Evolutionary conservation across 2,888 invertebrate species (phyloP).

Genomic region (Gortyna flavago): DNA sequence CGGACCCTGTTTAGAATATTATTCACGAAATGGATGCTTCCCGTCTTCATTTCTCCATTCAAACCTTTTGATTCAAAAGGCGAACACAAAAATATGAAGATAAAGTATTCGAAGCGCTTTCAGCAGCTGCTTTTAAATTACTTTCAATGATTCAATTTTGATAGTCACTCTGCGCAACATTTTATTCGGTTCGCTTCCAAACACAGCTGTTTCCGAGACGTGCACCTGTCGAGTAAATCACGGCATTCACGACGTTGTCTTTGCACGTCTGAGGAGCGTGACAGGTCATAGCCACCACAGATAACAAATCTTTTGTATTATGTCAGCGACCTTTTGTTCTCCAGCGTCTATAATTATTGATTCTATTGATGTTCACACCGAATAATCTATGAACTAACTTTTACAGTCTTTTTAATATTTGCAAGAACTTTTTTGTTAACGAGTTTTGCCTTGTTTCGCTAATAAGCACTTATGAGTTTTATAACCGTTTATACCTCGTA

Average conservation of each 20-base stretch:
- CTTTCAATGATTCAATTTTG: constrained; percentile 42
- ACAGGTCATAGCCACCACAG: constrained; percentile 60
- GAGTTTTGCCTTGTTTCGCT: constrained; percentile 18
- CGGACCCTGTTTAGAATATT: constrained; percentile 25
- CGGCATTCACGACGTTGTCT: constrained; percentile 49
- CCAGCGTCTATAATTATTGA: constrained; percentile 54
- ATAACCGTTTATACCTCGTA: not conserved
- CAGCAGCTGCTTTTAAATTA: constrained; percentile 31
- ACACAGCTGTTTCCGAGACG: constrained; percentile 56
- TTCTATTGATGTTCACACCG: constrained; percentile 40
- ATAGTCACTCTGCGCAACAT: constrained; percentile 49
- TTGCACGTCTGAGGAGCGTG: constrained; percentile 51
- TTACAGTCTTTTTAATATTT: constrained; percentile 40
- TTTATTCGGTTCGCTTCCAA: constrained; percentile 58
- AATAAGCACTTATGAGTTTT: constrained; percentile 6
- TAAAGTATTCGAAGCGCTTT: constrained; percentile 39
- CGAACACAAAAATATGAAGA: constrained; percentile 10
- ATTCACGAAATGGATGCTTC: constrained; percentile 9
- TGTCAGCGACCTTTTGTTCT: constrained; percentile 59
- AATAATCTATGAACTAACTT: constrained; percentile 36
- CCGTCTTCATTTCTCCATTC: constrained; percentile 10
- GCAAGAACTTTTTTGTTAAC: constrained; percentile 23
- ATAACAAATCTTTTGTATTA: constrained; percentile 58
- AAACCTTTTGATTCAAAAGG: constrained; percentile 32
- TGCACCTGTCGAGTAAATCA: constrained; percentile 62